Conservation (phyloP, 2,888 invertebrate genomes). For the Dilophus febrilis region DNA sequence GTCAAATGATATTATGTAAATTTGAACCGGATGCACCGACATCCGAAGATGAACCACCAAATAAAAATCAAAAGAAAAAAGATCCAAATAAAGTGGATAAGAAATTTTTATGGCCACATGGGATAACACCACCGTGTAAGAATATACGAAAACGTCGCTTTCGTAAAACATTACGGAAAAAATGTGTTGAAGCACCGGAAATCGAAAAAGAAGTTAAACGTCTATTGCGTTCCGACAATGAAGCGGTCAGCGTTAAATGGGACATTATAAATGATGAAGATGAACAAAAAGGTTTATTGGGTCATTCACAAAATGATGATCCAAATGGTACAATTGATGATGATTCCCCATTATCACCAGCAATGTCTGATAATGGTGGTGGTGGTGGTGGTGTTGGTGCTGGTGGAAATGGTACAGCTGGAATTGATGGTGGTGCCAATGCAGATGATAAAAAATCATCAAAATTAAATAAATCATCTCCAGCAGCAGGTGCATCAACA, state of each 20-base stretch:
- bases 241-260: conserved; percentile 76
- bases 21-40: conserved; percentile 66
- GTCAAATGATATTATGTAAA: conserved; percentile 80
- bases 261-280: conserved; percentile 82
- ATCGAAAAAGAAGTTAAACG: conserved; percentile 96
- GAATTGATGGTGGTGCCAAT: not conserved
- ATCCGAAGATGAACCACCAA: conserved; percentile 60
- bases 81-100: conserved; percentile 69
- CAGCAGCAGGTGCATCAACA: not conserved
- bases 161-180: conserved; percentile 88
- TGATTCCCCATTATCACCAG: conserved; percentile 5
- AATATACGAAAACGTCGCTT: conserved; percentile 86
- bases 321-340: conserved; percentile 11
- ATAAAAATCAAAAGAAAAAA: conserved; percentile 67
- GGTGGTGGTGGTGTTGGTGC: too few species aligned
- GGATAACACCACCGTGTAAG: conserved; percentile 88
- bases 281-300: conserved; percentile 39
- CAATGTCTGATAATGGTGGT: too few species aligned
- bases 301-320: conserved; percentile 26
- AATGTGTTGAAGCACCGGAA: conserved; percentile 92
- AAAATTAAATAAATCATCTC: not conserved
- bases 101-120: conserved; percentile 88
- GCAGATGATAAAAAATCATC: conserved; percentile 1
- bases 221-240: conserved; percentile 77
- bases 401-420: too few species aligned